Percentiles rank a stretch among this genome's conserved stretches.
phyloP scores from a whole-genome alignment of 2,113 vertebrate species.

The Oxygymnocypris stewartii region DNA sequence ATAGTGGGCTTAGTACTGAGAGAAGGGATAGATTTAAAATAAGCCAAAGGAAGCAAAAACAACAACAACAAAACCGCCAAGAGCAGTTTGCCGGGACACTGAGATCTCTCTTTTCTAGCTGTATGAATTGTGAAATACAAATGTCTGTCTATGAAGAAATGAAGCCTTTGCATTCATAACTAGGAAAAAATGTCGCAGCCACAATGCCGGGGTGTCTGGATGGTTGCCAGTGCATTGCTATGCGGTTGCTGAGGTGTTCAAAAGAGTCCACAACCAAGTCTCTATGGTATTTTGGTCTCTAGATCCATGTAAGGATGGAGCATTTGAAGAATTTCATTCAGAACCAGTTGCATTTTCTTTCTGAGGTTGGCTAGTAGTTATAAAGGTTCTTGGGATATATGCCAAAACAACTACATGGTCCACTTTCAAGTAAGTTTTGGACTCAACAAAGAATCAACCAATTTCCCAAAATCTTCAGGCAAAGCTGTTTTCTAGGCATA shows the following conservation, averaged over 20 bases:
- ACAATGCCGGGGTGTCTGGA: neutral
- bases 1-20: constrained; percentile 45
- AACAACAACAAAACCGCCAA: constrained; percentile 36
- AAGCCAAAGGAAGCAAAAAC: constrained; percentile 9
- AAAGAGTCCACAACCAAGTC: neutral
- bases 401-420: neutral
- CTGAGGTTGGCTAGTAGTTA: neutral
- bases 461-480: neutral
- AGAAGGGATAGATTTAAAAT: constrained; percentile 18
- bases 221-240: neutral
- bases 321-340: neutral
- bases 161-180: constrained; percentile 44
- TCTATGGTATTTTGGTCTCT: neutral
- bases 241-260: constrained; percentile 16
- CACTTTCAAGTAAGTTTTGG: neutral
- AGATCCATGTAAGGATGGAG: neutral
- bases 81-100: neutral
- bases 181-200: neutral
- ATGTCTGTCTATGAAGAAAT: constrained; percentile 14
- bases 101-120: constrained; percentile 9
- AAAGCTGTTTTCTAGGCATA: neutral
- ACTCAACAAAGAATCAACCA: neutral
- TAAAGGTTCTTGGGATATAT: neutral
- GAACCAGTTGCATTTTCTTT: neutral
- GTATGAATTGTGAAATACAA: constrained; percentile 36